Evolutionary conservation across 2,797 vertebrate species (phyloP), one percentile per base, ranked within the genome.

Genomic region (Eremophila alpestris): DNA sequence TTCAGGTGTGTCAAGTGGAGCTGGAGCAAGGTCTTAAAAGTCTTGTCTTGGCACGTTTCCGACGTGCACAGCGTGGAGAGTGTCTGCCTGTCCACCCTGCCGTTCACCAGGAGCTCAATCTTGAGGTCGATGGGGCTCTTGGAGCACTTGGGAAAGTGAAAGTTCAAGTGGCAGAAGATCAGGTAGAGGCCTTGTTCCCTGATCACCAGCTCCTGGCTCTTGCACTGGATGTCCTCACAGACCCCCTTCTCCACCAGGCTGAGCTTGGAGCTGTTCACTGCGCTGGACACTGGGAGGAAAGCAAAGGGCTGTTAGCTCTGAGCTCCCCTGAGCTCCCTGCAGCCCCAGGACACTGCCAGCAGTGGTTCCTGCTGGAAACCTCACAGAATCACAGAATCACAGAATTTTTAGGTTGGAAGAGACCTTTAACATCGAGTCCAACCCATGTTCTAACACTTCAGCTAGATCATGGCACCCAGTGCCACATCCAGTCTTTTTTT

Each of bases 161-260:
- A 98, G 46, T 98, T 98, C 67, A 98, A 78, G 23, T 98, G 97
- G 83, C 98, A 98, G 20, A 97, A 97, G 90, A 98, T 96, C 91
- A 98, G 89, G 90, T 98, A 98, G 90, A 93, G 41, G 29, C 98
- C 98, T n/a, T 89, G 40, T 6, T 90, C 45, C 46, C 18, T 77
- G 78, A 98, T 95, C 63, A 97, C 97, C 60, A 98, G 83, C 64
- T 95, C 95, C 21, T 97, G 94, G 1, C 92, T 87, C n/a, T 95
- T 20, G 81, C 97, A 97, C 10, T 82, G 41, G n/a, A 96, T 77
- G 75, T 89, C 77, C 11, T 93, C 67, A n/a, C 97, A 89, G 75
- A 92, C 14, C 9, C 96, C 95, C 8, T 97, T 96, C 68, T 90
- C 22, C 8, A 92, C 92, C 97, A 98, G 97, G 46, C 83, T 96